Evolutionary conservation across 2,113 vertebrate species (phyloP), one percentile per base, ranked within the genome.

Genomic region (Mustelus asterias): DNA sequence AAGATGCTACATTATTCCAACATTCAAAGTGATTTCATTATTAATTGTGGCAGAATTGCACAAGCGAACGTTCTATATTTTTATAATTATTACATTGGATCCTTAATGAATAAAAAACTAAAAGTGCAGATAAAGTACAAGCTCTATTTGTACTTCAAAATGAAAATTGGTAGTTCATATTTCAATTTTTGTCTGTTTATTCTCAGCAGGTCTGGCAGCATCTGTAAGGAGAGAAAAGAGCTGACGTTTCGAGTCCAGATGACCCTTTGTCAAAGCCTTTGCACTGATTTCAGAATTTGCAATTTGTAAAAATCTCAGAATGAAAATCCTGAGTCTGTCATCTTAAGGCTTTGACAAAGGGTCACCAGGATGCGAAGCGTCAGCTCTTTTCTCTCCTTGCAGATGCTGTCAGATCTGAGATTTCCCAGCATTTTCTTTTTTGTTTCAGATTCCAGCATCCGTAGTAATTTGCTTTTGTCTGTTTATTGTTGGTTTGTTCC

Each of bases 211-310:
- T 54, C 48, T 54, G 4, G 48, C 48, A 54, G 48, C 48, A 54
- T 54, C 48, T 54, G 48, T 54, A 54, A 54, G 48, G 5, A 3
- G 48, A 48, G 48, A 76, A 86, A 86, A 88, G 41, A 9, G 18
- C 48, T 54, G 48, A 54, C 48, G 4, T 54, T 48, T 48, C 5
- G 48, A 54, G 4, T 54, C 48, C 48, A 54, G 48, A 54, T 54
- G 48, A 54, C 48, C 48, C 48, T 54, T 54, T 48, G 48, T 48
- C 48, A 48, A 48, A 48, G 65, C n/a, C 14, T 63, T 93, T 93
- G 90, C 37, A 67, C 58, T 93, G 33, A 37, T 94, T 94, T 94
- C 37, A 94, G 92, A 67, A 70, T 69, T 69, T 94, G 14, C 22
- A 69, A 69, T 41, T 69, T 92, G 7, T 65, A 65, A 16, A 92